These are phyloP conservation scores for Lepidocyrtoides sp. DNA, from an alignment of 2,888 invertebrate genomes.

Conservation along the genomic window DNA sequence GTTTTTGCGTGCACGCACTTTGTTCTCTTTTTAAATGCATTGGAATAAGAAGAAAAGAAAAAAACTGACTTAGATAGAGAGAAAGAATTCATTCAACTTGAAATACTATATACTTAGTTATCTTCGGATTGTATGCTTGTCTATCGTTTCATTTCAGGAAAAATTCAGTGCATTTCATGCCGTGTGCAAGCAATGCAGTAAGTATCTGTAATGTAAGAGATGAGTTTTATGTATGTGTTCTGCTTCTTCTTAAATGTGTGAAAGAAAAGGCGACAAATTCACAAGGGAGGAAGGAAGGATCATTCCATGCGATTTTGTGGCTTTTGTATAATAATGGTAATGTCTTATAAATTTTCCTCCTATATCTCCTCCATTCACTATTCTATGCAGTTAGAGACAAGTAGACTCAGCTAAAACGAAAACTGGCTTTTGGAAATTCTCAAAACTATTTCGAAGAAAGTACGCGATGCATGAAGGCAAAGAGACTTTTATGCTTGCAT, in stretches of 20 bases:
- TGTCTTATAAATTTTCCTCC: conserved; percentile 79
- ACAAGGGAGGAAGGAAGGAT: conserved; percentile 67
- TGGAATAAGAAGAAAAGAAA: not conserved
- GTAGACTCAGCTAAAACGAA: not conserved
- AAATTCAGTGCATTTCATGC: not conserved
- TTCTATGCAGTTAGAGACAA: not conserved
- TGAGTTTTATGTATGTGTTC: not conserved
- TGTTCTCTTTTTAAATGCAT: not conserved
- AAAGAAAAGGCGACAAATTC: conserved; percentile 74
- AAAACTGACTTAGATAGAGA: conserved; percentile 7
- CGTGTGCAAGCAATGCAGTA: not conserved
- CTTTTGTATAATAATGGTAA: conserved; percentile 72
- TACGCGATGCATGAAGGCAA: not conserved
- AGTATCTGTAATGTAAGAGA: not conserved
- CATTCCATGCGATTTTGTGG: conserved; percentile 68
- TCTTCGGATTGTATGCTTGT: not conserved
- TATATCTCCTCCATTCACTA: not conserved
- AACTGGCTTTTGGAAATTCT: conserved; percentile 26
- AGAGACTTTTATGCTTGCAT: not conserved
- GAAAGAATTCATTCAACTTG: conserved; percentile 61
- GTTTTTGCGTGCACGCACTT: conserved; percentile 50
- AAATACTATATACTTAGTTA: not conserved
- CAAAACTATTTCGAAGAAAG: not conserved
- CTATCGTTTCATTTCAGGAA: too few species aligned
- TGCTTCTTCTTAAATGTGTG: conserved; percentile 36